These are phyloP conservation scores for Leuciscus waleckii DNA, from an alignment of 2,797 vertebrate genomes.

Conservation along the genomic window DNA sequence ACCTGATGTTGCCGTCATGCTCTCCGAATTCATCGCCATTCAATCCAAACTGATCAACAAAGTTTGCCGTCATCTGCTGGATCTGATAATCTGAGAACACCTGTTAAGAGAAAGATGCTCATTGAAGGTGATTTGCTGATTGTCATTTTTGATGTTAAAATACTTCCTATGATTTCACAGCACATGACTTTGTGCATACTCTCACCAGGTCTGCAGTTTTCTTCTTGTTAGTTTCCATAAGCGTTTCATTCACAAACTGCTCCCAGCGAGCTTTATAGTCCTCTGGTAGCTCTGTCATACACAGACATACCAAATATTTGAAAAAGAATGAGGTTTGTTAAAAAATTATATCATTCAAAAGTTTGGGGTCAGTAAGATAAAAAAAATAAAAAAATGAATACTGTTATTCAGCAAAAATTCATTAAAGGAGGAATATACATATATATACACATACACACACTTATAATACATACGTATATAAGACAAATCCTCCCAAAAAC, in stretches of 20 bases:
- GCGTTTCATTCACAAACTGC: constrained; percentile 91
- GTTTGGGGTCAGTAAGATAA: too few relatives aligned
- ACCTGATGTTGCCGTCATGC: constrained; percentile 95
- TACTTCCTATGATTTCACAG: not conserved
- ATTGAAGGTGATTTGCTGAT: not conserved
- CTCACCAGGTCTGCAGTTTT: constrained; percentile 96
- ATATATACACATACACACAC: too few relatives aligned
- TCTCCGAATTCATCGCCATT: constrained; percentile 97
- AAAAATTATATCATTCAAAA: not conserved
- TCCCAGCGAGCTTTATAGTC: constrained; percentile 94
- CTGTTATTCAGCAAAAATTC: not conserved
- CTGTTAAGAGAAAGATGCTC: constrained; percentile 68
- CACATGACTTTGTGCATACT: not conserved
- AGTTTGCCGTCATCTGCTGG: constrained; percentile 97
- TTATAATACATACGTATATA: too few relatives aligned
- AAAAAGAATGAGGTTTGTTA: not conserved
- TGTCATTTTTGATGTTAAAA: not conserved
- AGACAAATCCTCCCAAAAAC: too few relatives aligned
- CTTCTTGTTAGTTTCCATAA: constrained; percentile 91
- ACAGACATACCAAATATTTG: not conserved
- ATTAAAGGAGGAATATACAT: not conserved
- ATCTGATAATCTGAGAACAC: constrained; percentile 98
- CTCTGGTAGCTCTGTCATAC: constrained; percentile 86
- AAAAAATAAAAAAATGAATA: too few relatives aligned
- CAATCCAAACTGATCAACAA: constrained; percentile 97